Base-by-base conservation (phyloP, 1,140 invertebrate species). In the Ridgeia piscesae region DNA sequence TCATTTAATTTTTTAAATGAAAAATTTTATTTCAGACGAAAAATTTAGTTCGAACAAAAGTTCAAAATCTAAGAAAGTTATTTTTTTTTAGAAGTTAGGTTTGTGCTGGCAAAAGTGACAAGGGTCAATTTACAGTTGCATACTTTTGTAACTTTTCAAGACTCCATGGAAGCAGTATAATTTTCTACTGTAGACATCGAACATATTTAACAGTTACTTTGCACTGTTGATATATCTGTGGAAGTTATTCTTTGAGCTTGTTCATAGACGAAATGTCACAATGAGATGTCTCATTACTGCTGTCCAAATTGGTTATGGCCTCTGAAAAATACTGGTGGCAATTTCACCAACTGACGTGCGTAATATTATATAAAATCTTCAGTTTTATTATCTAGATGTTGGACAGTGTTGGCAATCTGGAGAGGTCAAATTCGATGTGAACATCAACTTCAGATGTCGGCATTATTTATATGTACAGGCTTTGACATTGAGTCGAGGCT, bases 391-490 rank as follows among this genome's bases (percentile, higher is more conserved):
- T 77, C 58, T 21, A 77, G 0, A 21, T 77, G 58, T 77, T 77
- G 58, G 58, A 77, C 58, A 77, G 2, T 21, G 17, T 77, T 77
- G 17, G 58, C 58, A 77, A 77, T 77, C 58, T 77, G 58, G 27
- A 77, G 58, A 77, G 58, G 27, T 77, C 27, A 77, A 77, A 9
- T 77, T 21, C 2, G 58, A 77, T 77, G 27, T 77, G 0, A 77
- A 77, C 58, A 77, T 21, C 14, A 0, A 27, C 58, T 77, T 77
- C 58, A 77, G 11, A 77, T 27, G 58, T 77, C 58, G 58, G 58
- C 58, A 77, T 77, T 77, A 77, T 77, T 77, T 77, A 77, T 77
- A 77, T 77, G 58, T 77, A 77, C 58, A 77, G 58, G 58, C 58
- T 17, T 77, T 77, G 58, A 77, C 58, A 77, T 31, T 77, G 58